Evolutionary conservation across 1,140 invertebrate species (phyloP), one percentile per base, ranked within the genome.

Genomic region (Orius insidiosus): DNA sequence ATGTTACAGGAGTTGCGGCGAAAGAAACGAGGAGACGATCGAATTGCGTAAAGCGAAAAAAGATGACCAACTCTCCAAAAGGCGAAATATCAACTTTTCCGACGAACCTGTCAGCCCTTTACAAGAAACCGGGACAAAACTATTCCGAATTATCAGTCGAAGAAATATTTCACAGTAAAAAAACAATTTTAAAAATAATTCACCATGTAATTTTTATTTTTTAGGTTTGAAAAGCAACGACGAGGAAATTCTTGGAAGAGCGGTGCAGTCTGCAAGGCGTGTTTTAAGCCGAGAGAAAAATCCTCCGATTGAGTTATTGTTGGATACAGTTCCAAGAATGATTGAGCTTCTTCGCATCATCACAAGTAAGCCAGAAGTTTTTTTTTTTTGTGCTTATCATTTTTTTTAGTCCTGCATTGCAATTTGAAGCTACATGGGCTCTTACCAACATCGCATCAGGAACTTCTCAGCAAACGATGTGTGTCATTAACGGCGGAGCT

Each of bases 391-490:
- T n/a, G n/a, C n/a, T n/a, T n/a, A n/a, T 33, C 69, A 75, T 51
- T 98, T 92, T 67, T 70, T 98, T 35, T 60, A 90, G 89, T 62
- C 84, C 92, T 36, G 77, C 80, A 45, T 66, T 98, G 50, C 94
- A 98, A 65, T 99, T 98, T 66, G 95, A 98, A 70, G 90, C 94
- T 50, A 90, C 94, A 10, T 99, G 95, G 95, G 95, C 94, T 39
- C 68, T 99, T 49, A 98, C 95, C 53, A 99, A 99, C 61, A 98
- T 99, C 59, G 95, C 95, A 3, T 95, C 88, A 42, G 95, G 95
- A 42, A 97, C 89, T 37, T 93, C 92, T 1, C 71, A 75, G 54
- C 95, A 99, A 69, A 98, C 95, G 14, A 87, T 94, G 55, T 78
- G 92, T 63, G 93, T 98, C 16, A 92, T 98, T 3, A 69, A 75